Conservation (phyloP, 2,113 vertebrate genomes). For the Rhombomys opimus region DNA sequence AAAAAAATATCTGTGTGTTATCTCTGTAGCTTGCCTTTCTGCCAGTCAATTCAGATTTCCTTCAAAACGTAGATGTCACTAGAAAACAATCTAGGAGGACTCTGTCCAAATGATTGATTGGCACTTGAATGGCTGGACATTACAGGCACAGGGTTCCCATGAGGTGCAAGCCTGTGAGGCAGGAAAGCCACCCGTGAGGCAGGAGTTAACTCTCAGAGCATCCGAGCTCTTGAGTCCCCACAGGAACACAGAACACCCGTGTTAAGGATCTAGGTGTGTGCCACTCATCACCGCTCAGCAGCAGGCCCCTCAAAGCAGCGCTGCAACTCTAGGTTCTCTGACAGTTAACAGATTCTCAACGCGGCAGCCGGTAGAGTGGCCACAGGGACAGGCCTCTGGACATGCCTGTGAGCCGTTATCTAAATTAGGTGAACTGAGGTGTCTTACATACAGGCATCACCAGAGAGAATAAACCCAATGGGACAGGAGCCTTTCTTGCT, state of each 20-base stretch:
- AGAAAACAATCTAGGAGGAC: background rate
- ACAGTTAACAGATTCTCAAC: background rate
- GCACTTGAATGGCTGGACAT: background rate
- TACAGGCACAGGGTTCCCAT: background rate
- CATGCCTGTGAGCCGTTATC: background rate
- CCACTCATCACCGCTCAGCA: background rate
- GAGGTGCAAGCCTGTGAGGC: background rate
- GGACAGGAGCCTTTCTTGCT: no score
- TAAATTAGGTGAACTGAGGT: background rate
- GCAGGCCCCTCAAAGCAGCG: background rate
- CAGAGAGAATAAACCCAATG: background rate
- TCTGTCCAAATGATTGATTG: background rate
- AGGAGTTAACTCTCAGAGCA: background rate
- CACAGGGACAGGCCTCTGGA: background rate
- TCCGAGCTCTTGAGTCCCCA: background rate
- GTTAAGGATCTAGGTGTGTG: background rate
- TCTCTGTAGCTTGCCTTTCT: background rate
- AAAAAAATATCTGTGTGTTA: constrained; percentile 5
- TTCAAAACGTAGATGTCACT: background rate
- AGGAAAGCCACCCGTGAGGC: background rate
- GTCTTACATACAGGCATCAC: background rate
- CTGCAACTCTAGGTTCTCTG: background rate
- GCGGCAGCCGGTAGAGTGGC: no score
- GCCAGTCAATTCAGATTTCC: constrained; percentile 6
- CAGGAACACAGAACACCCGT: background rate